Conservation (phyloP, 1,140 invertebrate species). For the fruit fly (Drosophila melanogaster) region DNA sequence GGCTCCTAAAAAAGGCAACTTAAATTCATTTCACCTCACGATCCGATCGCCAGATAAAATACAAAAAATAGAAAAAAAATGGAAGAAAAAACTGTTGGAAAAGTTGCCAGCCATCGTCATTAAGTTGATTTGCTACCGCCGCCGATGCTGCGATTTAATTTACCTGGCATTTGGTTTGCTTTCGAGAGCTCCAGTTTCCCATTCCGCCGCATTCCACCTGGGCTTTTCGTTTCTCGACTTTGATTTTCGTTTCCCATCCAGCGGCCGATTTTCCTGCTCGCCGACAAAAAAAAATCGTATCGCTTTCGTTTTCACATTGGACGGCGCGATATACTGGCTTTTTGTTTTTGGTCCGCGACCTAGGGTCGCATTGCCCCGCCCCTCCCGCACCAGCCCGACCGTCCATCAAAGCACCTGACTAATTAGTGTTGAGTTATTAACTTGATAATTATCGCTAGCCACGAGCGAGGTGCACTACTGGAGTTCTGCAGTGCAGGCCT, state of each 20-base stretch:
- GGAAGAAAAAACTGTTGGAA: slow-evolving; percentile 34
- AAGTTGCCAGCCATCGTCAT: slow-evolving; percentile 57
- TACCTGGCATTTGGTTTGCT: slow-evolving; percentile 50
- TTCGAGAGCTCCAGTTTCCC: slow-evolving; percentile 64
- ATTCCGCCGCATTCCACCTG: slow-evolving; percentile 11
- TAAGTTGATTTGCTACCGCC: slow-evolving; percentile 62
- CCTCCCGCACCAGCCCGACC: background rate
- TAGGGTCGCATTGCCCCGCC: slow-evolving; percentile 26
- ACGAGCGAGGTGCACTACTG: slow-evolving; percentile 31
- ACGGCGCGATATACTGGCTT: slow-evolving; percentile 6
- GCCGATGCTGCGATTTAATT: slow-evolving; percentile 64
- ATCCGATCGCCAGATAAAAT: slow-evolving; percentile 31
- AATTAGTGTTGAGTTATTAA: slow-evolving; percentile 57
- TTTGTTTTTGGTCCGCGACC: slow-evolving; percentile 28
- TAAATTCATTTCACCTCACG: slow-evolving; percentile 43
- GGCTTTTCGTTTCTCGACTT: background rate
- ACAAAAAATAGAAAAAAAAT: background rate
- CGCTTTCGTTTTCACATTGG: slow-evolving; percentile 50
- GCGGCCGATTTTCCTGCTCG: slow-evolving; percentile 30
- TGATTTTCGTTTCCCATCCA: slow-evolving; percentile 22
- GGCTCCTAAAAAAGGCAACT: slow-evolving; percentile 21
- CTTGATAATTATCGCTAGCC: slow-evolving; percentile 56
- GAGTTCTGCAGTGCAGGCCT: slow-evolving; percentile 11
- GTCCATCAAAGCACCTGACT: slow-evolving; percentile 41
- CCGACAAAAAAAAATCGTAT: slow-evolving; percentile 36